Conservation (phyloP, 2,113 vertebrate species). For the Thamnophis sirtalis region DNA sequence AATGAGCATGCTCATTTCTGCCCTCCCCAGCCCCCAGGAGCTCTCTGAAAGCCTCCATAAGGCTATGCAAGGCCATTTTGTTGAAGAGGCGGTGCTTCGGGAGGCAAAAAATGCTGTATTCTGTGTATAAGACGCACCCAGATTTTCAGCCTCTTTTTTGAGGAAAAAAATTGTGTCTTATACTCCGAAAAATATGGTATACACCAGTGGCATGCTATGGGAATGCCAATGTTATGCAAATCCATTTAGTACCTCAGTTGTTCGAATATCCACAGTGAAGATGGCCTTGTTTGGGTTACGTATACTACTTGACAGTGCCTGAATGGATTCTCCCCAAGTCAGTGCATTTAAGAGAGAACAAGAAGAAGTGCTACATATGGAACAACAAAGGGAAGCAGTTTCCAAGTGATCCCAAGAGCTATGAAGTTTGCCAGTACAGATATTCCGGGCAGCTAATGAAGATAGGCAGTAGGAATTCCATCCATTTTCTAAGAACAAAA, state of each 20-base stretch:
- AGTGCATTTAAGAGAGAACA: conserved; percentile 68
- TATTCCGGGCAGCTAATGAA: conserved; percentile 66
- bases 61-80: too few species aligned
- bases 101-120: too few species aligned
- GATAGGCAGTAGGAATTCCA: conserved; percentile 71
- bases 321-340: conserved; percentile 47
- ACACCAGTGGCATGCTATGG: neutral
- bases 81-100: too few species aligned
- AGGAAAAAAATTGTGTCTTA: too few species aligned
- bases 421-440: conserved; percentile 53
- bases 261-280: conserved; percentile 75
- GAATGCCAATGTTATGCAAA: neutral
- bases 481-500: conserved; percentile 66
- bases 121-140: too few species aligned
- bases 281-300: conserved; percentile 78
- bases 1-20: too few species aligned
- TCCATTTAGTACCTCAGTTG: conserved; percentile 72
- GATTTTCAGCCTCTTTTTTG: too few species aligned
- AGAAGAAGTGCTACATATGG: conserved; percentile 55
- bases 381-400: conserved; percentile 34
- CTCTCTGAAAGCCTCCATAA: too few species aligned
- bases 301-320: conserved; percentile 51
- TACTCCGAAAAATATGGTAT: neutral
- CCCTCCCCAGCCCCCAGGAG: too few species aligned
- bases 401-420: conserved; percentile 16